Conservation (phyloP, 2,888 invertebrate genomes). For the Steinernema hermaphroditum region DNA sequence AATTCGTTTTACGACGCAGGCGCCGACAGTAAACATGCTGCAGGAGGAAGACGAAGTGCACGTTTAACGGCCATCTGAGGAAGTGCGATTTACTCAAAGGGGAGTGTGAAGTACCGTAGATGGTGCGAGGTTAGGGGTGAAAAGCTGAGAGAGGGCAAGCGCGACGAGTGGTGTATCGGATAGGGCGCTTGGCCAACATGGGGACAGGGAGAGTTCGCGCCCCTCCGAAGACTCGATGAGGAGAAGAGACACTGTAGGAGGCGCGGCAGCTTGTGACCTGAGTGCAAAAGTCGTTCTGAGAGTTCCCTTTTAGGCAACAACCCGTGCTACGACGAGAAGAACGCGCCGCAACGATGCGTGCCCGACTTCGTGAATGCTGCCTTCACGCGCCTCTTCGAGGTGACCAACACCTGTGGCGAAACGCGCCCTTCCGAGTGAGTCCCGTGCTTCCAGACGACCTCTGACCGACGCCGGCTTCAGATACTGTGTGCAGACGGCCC, state of each 20-base stretch:
- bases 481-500: conserved; percentile 40
- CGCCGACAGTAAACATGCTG: conserved; percentile 19
- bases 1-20: conserved; percentile 3
- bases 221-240: neutral
- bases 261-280: neutral
- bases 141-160: no score
- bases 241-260: neutral
- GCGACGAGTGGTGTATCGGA: no score
- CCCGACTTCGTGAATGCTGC: conserved; percentile 96
- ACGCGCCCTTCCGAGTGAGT: conserved; percentile 71
- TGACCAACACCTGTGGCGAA: conserved; percentile 93
- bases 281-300: conserved; percentile 11
- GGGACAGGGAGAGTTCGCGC: neutral
- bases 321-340: conserved; percentile 55
- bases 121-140: neutral
- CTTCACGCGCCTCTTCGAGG: conserved; percentile 83
- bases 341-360: conserved; percentile 73
- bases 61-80: conserved; percentile 12
- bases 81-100: neutral
- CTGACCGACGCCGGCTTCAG: conserved; percentile 72
- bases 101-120: neutral
- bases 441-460: neutral
- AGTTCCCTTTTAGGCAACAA: conserved; percentile 44
- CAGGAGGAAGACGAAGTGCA: conserved; percentile 23
- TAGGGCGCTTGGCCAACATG: neutral